phyloP scores from a whole-genome alignment of 2,888 invertebrate genomes.

The Eumerus sabulonum region DNA sequence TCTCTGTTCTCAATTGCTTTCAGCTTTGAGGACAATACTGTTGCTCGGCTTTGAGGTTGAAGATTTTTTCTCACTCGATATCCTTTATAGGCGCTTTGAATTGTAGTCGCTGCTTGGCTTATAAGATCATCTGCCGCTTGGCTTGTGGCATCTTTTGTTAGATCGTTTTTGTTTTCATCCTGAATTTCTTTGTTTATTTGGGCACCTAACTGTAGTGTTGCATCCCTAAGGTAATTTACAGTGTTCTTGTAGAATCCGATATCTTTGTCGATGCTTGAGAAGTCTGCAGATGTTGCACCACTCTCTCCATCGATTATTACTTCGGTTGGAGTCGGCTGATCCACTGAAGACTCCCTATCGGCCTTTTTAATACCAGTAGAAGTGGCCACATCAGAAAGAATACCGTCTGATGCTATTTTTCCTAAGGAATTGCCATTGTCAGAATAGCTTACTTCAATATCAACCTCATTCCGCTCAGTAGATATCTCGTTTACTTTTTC shows the following conservation, averaged over 20 bases:
- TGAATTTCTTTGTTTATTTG: too few species aligned
- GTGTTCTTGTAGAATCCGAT: constrained; percentile 56
- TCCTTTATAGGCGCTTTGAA: constrained; percentile 42
- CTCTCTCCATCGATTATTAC: constrained; percentile 21
- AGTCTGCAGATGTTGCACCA: constrained; percentile 57
- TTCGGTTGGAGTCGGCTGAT: not conserved
- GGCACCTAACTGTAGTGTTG: constrained; percentile 22
- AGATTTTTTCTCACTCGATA: constrained; percentile 20
- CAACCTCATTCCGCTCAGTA: too few species aligned
- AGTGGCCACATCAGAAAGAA: not conserved
- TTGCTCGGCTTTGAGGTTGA: not conserved
- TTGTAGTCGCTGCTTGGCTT: constrained; percentile 26
- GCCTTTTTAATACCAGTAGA: not conserved
- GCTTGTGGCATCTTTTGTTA: not conserved
- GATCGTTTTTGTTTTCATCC: too few species aligned
- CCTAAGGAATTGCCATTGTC: too few species aligned
- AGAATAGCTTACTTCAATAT: too few species aligned
- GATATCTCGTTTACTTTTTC: too few species aligned
- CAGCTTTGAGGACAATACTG: too few species aligned
- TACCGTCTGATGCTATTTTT: too few species aligned
- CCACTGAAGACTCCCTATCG: not conserved
- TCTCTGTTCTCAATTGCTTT: not conserved
- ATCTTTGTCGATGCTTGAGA: constrained; percentile 53
- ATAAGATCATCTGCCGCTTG: constrained; percentile 8
- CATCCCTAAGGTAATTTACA: constrained; percentile 44